Evolutionary conservation across 2,113 vertebrate species (phyloP).

Genomic region (Callopanchax toddi): DNA sequence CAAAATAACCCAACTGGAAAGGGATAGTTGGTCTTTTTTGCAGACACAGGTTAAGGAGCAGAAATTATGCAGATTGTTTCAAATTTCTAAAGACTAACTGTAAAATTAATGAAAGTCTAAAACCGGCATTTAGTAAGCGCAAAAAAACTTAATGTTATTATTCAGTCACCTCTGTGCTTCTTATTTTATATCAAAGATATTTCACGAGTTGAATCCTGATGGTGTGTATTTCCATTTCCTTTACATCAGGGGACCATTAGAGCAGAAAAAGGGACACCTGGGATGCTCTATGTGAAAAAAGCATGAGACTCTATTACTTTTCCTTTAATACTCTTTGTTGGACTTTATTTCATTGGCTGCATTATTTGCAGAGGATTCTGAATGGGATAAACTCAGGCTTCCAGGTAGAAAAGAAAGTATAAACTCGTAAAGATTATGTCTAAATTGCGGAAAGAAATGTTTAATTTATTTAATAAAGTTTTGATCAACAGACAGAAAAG

Average conservation of each 20-base stretch:
- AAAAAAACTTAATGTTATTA: slow-evolving; percentile 79
- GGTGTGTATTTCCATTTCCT: slow-evolving; percentile 66
- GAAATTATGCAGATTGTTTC: slow-evolving; percentile 18
- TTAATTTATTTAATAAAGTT: no score
- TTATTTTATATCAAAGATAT: slow-evolving; percentile 74
- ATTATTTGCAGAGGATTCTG: not conserved
- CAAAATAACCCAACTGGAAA: slow-evolving; percentile 24
- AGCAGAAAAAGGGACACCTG: slow-evolving; percentile 24
- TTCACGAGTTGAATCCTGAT: slow-evolving; percentile 75
- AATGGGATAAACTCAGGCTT: not conserved
- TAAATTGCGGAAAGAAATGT: not conserved
- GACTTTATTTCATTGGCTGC: not conserved
- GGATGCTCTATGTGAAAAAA: slow-evolving; percentile 36
- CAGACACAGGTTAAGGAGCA: slow-evolving; percentile 10
- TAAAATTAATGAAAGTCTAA: slow-evolving; percentile 76
- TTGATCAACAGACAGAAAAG: not conserved
- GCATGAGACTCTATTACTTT: slow-evolving; percentile 20
- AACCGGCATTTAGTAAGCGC: slow-evolving; percentile 74
- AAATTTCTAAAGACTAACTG: slow-evolving; percentile 54
- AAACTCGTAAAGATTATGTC: not conserved
- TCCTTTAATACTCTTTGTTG: not conserved
- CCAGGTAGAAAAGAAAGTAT: not conserved
- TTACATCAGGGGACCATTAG: slow-evolving; percentile 47
- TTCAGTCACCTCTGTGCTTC: slow-evolving; percentile 74
- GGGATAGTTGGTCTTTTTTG: slow-evolving; percentile 1